Evolutionary conservation across 2,797 vertebrate species (phyloP).

Genomic region (Micromesistius poutassou): DNA sequence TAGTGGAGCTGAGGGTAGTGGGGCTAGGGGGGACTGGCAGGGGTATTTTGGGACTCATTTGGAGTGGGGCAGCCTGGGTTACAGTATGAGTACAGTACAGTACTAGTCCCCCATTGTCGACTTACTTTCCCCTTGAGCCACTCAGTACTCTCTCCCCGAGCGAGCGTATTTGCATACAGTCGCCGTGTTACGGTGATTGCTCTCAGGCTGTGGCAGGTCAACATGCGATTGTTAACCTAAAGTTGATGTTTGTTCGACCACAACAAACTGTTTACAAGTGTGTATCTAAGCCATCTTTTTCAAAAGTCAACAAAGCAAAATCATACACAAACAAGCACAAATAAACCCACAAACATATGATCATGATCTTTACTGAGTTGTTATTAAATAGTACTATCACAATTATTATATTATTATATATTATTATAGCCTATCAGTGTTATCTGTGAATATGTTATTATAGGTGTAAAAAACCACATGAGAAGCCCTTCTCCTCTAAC

Average conservation of each 20-base stretch:
- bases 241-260: too few species aligned
- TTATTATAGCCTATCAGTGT: too few species aligned
- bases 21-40: not conserved
- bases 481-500: not conserved
- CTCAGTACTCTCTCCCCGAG: too few species aligned
- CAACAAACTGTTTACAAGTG: not conserved
- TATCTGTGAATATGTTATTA: too few species aligned
- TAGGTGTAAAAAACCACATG: too few species aligned
- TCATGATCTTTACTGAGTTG: not conserved
- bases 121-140: not conserved
- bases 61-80: not conserved
- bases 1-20: too few species aligned
- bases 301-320: not conserved
- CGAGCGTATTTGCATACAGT: not conserved
- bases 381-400: not conserved
- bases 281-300: not conserved
- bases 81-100: not conserved
- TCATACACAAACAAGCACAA: not conserved
- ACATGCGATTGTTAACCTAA: not conserved
- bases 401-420: not conserved
- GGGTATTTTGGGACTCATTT: not conserved
- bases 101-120: not conserved
- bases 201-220: not conserved
- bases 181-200: not conserved
- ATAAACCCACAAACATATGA: not conserved